phyloP scores from a whole-genome alignment of 2,888 invertebrate species.

The Limenitis camilla region DNA sequence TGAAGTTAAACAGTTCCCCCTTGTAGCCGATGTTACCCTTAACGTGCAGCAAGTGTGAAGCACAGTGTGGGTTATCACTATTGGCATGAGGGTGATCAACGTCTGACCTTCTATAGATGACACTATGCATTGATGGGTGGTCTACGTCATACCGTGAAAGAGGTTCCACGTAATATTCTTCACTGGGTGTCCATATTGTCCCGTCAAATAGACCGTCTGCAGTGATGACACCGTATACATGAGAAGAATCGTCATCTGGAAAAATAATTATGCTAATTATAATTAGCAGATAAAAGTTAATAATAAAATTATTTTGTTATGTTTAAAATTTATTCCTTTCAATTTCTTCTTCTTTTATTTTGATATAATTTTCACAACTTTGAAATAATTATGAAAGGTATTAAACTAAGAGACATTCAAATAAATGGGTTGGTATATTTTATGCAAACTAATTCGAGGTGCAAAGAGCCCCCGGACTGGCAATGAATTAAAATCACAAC shows the following conservation, averaged over 20 bases:
- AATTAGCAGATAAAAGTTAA: too few relatives aligned
- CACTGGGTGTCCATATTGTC: constrained; percentile 83
- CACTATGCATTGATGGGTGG: constrained; percentile 81
- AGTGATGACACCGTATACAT: constrained; percentile 90
- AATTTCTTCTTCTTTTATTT: too few relatives aligned
- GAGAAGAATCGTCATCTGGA: constrained; percentile 87
- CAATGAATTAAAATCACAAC: constrained; percentile 69
- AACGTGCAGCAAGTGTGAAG: constrained; percentile 76
- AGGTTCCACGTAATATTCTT: constrained; percentile 91
- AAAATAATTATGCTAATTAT: too few relatives aligned
- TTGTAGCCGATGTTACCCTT: constrained; percentile 51
- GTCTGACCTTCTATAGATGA: constrained; percentile 88
- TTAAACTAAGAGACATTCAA: constrained; percentile 42
- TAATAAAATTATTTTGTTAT: too few relatives aligned
- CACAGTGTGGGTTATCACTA: constrained; percentile 61
- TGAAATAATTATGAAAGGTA: constrained; percentile 46
- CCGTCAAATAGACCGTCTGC: constrained; percentile 93
- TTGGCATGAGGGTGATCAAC: constrained; percentile 73
- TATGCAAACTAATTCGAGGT: constrained; percentile 68
- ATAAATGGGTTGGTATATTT: constrained; percentile 62
- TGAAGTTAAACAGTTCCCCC: constrained; percentile 59
- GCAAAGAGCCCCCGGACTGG: constrained; percentile 59
- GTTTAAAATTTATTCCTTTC: too few relatives aligned
- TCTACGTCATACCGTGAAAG: constrained; percentile 78
- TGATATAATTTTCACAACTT: not conserved